Conservation (phyloP, 1,140 invertebrate species). For the Drosophila kurseongensis region DNA sequence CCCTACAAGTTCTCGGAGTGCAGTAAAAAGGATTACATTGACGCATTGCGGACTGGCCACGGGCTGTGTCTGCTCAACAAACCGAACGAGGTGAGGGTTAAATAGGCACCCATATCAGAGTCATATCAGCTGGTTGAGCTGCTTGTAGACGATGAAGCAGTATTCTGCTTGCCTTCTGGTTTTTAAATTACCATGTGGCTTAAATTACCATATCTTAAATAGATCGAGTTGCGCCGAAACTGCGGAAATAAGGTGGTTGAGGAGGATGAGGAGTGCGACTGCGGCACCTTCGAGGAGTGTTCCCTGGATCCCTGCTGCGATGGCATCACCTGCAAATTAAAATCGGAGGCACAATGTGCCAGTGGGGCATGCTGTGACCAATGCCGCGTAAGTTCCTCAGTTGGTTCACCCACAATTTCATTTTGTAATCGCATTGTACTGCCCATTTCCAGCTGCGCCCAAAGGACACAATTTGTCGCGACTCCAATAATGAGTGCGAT, state of each 20-base stretch:
- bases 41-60: conserved; percentile 90
- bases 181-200: too few relatives aligned
- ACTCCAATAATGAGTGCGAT: conserved; percentile 96
- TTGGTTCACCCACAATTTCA: background rate
- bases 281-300: conserved; percentile 94
- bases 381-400: conserved; percentile 89
- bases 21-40: conserved; percentile 93
- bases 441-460: conserved; percentile 88
- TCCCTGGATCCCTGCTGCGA: conserved; percentile 97
- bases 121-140: too few relatives aligned
- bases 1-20: conserved; percentile 97
- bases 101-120: too few relatives aligned
- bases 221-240: conserved; percentile 89
- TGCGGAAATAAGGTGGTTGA: conserved; percentile 98
- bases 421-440: background rate
- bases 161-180: too few relatives aligned
- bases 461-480: conserved; percentile 92
- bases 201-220: background rate
- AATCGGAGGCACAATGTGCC: conserved; percentile 95
- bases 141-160: too few relatives aligned
- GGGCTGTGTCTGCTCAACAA: conserved; percentile 95
- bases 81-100: conserved; percentile 91
- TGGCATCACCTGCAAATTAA: conserved; percentile 96
- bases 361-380: conserved; percentile 96
- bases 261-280: conserved; percentile 97